Percentiles rank a stretch among this genome's conserved stretches.
phyloP scores from a whole-genome alignment of 2,888 invertebrate species.

The Drosophila incognita region DNA sequence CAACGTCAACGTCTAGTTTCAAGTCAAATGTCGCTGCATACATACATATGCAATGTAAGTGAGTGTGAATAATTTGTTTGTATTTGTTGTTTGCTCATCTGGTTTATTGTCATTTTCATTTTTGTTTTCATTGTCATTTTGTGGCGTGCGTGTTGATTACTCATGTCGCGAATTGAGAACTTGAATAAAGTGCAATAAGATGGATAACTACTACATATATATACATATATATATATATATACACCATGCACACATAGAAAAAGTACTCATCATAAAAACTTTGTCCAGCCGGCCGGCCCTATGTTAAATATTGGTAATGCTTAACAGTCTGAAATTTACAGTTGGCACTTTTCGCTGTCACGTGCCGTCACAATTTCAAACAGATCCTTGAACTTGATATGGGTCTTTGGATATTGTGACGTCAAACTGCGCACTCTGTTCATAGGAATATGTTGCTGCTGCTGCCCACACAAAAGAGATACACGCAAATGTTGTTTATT shows the following conservation, averaged over 20 bases:
- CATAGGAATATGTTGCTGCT: conserved; percentile 10
- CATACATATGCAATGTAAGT: background rate
- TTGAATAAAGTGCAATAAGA: conserved; percentile 55
- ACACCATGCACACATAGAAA: background rate
- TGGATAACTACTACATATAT: conserved; percentile 36
- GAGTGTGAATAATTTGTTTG: conserved; percentile 3
- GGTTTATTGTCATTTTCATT: conserved; percentile 35
- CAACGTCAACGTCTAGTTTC: conserved; percentile 30
- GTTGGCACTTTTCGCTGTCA: background rate
- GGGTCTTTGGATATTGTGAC: conserved; percentile 20
- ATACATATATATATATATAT: conserved; percentile 2
- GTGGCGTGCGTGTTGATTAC: conserved; percentile 51
- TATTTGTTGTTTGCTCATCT: conserved; percentile 59
- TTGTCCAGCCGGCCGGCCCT: conserved; percentile 59
- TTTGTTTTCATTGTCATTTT: conserved; percentile 65
- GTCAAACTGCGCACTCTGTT: background rate
- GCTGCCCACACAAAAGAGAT: conserved; percentile 53
- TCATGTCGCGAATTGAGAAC: conserved; percentile 34
- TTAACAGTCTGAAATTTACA: conserved; percentile 19
- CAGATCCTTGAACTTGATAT: background rate
- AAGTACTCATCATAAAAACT: conserved; percentile 37
- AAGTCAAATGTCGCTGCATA: conserved; percentile 1
- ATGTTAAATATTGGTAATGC: conserved; percentile 30
- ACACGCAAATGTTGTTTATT: conserved; percentile 56
- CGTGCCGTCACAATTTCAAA: conserved; percentile 35